A percentile compares a stretch with the other conserved stretches of the same genome.
These are phyloP conservation scores for Pammene fasciana DNA, from an alignment of 2,888 invertebrate species.

Conservation along the genomic window DNA sequence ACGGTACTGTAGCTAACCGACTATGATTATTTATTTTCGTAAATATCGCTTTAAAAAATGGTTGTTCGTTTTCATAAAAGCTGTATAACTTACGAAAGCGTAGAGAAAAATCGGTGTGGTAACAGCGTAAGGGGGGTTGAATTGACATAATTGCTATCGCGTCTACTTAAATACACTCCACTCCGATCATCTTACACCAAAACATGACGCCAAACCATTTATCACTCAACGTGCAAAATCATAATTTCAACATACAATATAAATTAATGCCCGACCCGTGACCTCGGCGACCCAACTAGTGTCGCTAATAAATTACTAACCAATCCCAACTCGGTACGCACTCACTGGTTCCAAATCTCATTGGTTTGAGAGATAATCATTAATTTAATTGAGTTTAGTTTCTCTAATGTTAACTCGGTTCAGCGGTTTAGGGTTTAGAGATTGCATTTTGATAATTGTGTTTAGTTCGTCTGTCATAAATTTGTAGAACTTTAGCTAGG, in stretches of 20 bases:
- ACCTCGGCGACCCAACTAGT: conserved; percentile 52
- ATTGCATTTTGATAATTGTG: conserved; percentile 11
- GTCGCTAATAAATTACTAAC: conserved; percentile 71
- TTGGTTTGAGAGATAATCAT: conserved; percentile 59
- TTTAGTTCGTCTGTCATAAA: neutral
- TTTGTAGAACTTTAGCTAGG: no score
- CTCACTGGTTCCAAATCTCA: conserved; percentile 57
- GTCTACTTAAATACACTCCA: no score
- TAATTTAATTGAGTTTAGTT: conserved; percentile 66
- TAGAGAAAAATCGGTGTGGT: no score
- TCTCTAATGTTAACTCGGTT: conserved; percentile 44
- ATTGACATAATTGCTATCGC: no score
- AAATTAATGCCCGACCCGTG: conserved; percentile 55
- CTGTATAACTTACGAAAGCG: no score
- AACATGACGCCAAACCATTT: conserved; percentile 13
- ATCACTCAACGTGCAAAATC: conserved; percentile 43
- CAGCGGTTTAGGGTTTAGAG: conserved; percentile 3
- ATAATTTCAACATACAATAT: conserved; percentile 53
- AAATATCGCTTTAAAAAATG: no score
- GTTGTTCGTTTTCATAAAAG: no score
- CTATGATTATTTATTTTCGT: no score
- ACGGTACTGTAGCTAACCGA: no score
- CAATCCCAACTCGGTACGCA: conserved; percentile 66
- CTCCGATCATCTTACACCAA: neutral
- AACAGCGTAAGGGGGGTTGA: no score